Conservation (phyloP, 2,888 invertebrate genomes). For the Portevinia maculata region DNA sequence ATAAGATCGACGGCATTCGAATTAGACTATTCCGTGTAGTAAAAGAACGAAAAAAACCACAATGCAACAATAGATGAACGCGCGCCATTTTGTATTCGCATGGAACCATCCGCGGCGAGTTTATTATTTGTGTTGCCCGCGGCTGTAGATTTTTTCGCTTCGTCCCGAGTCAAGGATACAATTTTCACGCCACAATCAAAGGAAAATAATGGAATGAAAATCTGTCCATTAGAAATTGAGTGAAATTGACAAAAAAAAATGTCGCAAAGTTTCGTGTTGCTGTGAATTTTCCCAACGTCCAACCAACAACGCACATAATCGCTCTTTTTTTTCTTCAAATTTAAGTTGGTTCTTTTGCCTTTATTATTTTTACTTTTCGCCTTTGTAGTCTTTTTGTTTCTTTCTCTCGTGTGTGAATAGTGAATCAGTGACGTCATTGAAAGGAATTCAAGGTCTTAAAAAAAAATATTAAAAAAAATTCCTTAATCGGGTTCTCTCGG, state of each 20-base stretch:
- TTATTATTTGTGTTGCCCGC: conserved; percentile 57
- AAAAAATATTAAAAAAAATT: conserved; percentile 26
- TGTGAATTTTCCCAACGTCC: conserved; percentile 44
- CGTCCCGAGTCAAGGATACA: conserved; percentile 46
- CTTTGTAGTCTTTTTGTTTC: conserved; percentile 58
- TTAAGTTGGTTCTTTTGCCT: conserved; percentile 1
- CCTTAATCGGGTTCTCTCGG: conserved; percentile 16
- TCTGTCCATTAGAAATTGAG: conserved; percentile 5
- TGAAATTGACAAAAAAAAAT: conserved; percentile 42
- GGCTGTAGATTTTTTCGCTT: conserved; percentile 50
- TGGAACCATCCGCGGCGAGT: conserved; percentile 63
- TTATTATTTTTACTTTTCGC: conserved; percentile 55
- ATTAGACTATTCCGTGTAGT: conserved; percentile 31
- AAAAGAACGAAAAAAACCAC: conserved; percentile 48
- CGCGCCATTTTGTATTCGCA: conserved; percentile 74
- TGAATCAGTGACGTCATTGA: conserved; percentile 81
- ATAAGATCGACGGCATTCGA: conserved; percentile 57
- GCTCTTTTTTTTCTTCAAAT: conserved; percentile 25
- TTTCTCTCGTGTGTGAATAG: conserved; percentile 58
- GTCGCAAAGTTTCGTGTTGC: conserved; percentile 31
- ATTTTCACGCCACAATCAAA: conserved; percentile 9
- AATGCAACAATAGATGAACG: conserved; percentile 72
- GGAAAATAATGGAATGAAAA: conserved; percentile 30
- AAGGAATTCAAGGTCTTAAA: conserved; percentile 82
- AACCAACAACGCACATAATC: conserved; percentile 60